Percentiles rank a stretch among this genome's conserved stretches.
Conservation (phyloP, 1,140 invertebrate species). For the Cydia strobilella region DNA sequence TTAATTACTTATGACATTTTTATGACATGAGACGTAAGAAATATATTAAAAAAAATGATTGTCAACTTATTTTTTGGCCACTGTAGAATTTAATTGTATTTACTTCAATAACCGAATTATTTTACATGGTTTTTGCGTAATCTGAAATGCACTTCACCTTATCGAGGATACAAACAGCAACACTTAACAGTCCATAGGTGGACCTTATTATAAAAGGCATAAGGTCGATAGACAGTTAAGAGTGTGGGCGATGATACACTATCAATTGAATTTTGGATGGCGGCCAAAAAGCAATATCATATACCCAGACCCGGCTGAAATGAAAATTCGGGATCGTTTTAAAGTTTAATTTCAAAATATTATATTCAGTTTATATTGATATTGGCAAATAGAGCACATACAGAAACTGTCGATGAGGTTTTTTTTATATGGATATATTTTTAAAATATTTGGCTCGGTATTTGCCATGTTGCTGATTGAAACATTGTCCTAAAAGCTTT, state of each 20-base stretch:
- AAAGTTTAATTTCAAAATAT: background rate
- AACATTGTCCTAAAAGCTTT: too few relatives aligned
- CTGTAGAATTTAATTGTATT: background rate
- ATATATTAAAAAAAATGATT: too few relatives aligned
- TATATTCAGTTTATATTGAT: background rate
- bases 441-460: too few relatives aligned
- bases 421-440: too few relatives aligned
- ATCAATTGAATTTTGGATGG: slow-evolving; percentile 18
- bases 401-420: background rate
- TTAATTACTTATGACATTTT: too few relatives aligned
- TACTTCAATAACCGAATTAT: background rate
- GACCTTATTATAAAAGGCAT: too few relatives aligned
- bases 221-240: too few relatives aligned
- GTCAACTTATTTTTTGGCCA: background rate
- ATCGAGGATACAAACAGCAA: too few relatives aligned
- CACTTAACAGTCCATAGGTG: too few relatives aligned
- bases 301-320: background rate
- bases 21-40: too few relatives aligned
- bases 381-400: background rate
- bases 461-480: too few relatives aligned
- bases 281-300: slow-evolving; percentile 10
- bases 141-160: background rate
- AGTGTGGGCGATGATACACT: background rate
- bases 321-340: background rate
- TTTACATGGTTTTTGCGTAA: background rate